Evolutionary conservation across 1,140 invertebrate species (phyloP).

Genomic region (Trichonephila inaurata): DNA sequence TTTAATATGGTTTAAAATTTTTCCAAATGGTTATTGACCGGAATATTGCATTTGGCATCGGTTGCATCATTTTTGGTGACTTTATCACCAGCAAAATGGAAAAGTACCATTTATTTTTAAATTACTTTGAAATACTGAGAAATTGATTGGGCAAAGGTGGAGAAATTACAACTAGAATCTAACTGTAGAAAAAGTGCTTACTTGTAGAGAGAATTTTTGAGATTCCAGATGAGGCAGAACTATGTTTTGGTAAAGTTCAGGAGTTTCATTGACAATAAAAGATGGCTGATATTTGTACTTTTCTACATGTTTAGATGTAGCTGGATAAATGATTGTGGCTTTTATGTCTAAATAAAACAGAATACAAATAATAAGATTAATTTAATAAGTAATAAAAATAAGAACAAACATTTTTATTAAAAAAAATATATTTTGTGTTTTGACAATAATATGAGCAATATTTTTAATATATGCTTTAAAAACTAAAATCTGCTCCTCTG

Average conservation of each 20-base stretch:
- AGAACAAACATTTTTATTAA: background rate
- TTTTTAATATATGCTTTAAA: too few relatives aligned
- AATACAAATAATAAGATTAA: slow-evolving; percentile 8
- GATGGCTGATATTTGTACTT: slow-evolving; percentile 89
- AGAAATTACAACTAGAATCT: too few relatives aligned
- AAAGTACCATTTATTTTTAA: too few relatives aligned
- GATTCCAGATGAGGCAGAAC: slow-evolving; percentile 88
- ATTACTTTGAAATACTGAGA: too few relatives aligned
- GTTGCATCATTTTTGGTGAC: too few relatives aligned
- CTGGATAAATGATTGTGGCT: slow-evolving; percentile 93
- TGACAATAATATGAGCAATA: background rate
- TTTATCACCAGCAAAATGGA: too few relatives aligned
- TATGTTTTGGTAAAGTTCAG: slow-evolving; percentile 89
- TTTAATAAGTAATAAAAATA: slow-evolving; percentile 13
- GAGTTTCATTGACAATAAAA: slow-evolving; percentile 91
- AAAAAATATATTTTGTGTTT: background rate
- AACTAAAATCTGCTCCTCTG: too few relatives aligned
- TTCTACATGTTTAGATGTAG: slow-evolving; percentile 93
- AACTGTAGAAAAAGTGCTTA: slow-evolving; percentile 80
- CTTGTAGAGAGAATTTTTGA: slow-evolving; percentile 88
- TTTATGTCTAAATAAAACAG: slow-evolving; percentile 86
- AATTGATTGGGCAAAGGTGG: too few relatives aligned
- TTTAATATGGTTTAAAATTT: too few relatives aligned
- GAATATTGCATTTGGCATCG: too few relatives aligned
- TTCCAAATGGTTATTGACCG: too few relatives aligned